Evolutionary conservation across 2,888 invertebrate genomes (phyloP).

Genomic region (Amaurobius ferox): DNA sequence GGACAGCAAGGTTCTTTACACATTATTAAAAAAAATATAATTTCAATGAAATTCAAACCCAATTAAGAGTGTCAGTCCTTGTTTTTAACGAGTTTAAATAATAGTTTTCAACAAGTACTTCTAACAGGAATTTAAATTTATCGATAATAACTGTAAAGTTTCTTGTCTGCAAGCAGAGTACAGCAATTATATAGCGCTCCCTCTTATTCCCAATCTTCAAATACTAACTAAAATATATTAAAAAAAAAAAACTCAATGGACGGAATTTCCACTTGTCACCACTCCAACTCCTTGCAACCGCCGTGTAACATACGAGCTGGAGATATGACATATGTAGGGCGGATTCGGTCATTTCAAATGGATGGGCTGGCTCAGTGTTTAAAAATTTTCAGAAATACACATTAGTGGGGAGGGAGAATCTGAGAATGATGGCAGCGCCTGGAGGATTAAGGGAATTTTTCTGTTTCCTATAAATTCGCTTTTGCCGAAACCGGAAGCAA

Average conservation of each 20-base stretch:
- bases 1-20: too few relatives aligned
- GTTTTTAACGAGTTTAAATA: too few relatives aligned
- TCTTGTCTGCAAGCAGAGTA: not conserved
- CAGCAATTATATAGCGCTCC: constrained; percentile 42
- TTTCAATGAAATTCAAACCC: too few relatives aligned
- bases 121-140: too few relatives aligned
- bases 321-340: constrained; percentile 60
- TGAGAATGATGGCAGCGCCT: constrained; percentile 3
- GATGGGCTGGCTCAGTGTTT: constrained; percentile 40
- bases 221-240: not conserved
- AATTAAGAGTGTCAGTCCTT: too few relatives aligned
- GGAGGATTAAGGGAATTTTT: constrained; percentile 54
- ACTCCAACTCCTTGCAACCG: constrained; percentile 20
- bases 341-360: constrained; percentile 65
- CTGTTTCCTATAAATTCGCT: constrained; percentile 54
- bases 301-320: constrained; percentile 37
- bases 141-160: too few relatives aligned
- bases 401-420: not conserved
- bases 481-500: constrained; percentile 62
- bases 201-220: not conserved
- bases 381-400: constrained; percentile 49
- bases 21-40: too few relatives aligned
- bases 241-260: constrained; percentile 27
- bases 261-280: constrained; percentile 33
- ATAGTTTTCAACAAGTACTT: too few relatives aligned